Conservation (phyloP, 92 coral and sea anemone genomes). For the Epizoanthus illoricatus region DNA sequence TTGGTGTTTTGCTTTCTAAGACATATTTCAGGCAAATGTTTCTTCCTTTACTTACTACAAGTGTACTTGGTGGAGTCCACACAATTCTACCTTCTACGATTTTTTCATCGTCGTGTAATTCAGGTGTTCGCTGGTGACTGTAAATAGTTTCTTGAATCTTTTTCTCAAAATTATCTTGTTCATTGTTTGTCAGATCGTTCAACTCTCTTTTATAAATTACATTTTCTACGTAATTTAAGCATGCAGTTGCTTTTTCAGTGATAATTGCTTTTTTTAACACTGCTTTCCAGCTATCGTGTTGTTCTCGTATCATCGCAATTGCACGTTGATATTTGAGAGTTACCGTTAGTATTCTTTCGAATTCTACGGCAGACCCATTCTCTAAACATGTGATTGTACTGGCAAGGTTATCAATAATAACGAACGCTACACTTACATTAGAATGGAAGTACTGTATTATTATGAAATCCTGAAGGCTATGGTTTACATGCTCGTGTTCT, state of each 20-base stretch:
- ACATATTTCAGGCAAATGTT: no score
- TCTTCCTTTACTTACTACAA: no score
- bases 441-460: background rate
- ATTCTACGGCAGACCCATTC: background rate
- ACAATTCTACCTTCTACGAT: no score
- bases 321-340: background rate
- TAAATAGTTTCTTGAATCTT: background rate
- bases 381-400: background rate
- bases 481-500: background rate
- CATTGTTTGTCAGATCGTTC: background rate
- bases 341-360: background rate
- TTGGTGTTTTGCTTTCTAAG: no score
- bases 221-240: background rate
- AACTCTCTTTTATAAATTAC: background rate
- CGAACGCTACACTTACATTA: background rate
- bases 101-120: background rate
- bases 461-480: conserved; percentile 1
- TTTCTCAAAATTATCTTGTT: background rate
- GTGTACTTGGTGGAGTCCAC: no score
- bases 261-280: background rate
- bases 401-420: background rate
- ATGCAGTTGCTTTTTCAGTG: background rate
- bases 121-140: background rate
- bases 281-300: background rate
- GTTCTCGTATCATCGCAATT: background rate